Evolutionary conservation across 2,113 vertebrate species (phyloP).

Genomic region (Aldabrachelys gigantea): DNA sequence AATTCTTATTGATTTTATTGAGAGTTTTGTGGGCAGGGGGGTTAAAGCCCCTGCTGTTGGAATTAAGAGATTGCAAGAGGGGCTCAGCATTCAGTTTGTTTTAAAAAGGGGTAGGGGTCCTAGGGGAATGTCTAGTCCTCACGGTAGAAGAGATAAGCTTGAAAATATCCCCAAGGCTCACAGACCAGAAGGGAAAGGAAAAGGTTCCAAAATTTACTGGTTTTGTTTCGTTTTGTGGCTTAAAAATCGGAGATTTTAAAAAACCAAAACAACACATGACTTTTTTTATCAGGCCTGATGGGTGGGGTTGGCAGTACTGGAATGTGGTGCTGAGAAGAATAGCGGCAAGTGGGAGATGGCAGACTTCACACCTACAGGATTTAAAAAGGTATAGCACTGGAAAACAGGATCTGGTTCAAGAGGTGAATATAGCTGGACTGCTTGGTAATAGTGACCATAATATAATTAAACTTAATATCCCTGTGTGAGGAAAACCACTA

Average conservation of each 20-base stretch:
- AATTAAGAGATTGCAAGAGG: background rate
- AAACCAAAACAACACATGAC: too few relatives aligned
- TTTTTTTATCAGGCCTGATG: too few relatives aligned
- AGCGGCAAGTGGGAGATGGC: background rate
- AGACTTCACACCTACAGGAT: background rate
- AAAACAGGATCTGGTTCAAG: background rate
- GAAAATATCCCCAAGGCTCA: background rate
- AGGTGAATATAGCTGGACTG: too few relatives aligned
- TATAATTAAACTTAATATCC: too few relatives aligned
- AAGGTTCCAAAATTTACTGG: background rate
- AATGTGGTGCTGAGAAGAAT: background rate
- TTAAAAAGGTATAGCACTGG: too few relatives aligned
- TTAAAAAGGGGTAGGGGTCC: too few relatives aligned
- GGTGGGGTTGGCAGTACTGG: background rate
- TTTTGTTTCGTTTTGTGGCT: too few relatives aligned
- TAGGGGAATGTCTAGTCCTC: too few relatives aligned
- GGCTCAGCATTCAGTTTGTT: background rate
- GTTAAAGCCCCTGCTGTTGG: accelerated
- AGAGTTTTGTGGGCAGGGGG: accelerated
- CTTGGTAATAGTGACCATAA: too few relatives aligned
- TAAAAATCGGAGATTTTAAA: background rate
- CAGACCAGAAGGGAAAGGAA: background rate
- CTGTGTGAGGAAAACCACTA: too few relatives aligned
- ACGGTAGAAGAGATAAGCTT: background rate
- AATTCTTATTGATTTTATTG: background rate